Evolutionary conservation across 2,888 invertebrate genomes (phyloP), one percentile per base, ranked within the genome.

Genomic region (Melieria crassipennis): DNA sequence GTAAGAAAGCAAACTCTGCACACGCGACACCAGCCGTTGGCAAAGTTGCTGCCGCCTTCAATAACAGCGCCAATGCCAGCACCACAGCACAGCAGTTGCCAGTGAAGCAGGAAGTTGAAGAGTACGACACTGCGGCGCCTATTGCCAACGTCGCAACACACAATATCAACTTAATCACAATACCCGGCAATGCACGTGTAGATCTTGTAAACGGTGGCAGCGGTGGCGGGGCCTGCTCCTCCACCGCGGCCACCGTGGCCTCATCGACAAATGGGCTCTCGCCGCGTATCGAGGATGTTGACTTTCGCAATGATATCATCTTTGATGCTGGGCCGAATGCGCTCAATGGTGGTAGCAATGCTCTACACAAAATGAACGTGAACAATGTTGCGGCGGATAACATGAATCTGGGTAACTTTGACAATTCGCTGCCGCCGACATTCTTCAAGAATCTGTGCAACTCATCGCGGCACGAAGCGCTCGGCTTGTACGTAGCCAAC

Each of bases 381-480:
- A 5, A 72, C 11, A 63, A 71, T 11, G 72, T 66, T 7, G 5
- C 73, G 4, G 72, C 74, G 2, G 80, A 84, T 57, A 82, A 84
- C 42, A 84, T 85, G 1, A 85, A 85, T 75, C 75, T 85, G 69
- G 85, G 85, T 4, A 85, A 85, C 73, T 85, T 83, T 70, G 83
- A 85, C 43, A 83, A 84, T 43, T 81, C 84, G 55, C 77, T 85
- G 74, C 85, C 85, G 61, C 85, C 85, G 16, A 85, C 85, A 68
- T 85, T 85, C 76, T 85, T 85, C 55, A 85, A 85, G 73, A 85
- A 85, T 79, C 79, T 85, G 43, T 85, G 85, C 78, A 85, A 84
- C 73, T 85, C 85, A 7, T 80, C 82, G 48, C 82, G 85, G 11
- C 85, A 85, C 72, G 85, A 83, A 73, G 84, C 85, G 0, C 80